Evolutionary conservation across 1,140 invertebrate genomes (phyloP), one percentile per base, ranked within the genome.

Genomic region (Trichomalopsis sarcophagae): DNA sequence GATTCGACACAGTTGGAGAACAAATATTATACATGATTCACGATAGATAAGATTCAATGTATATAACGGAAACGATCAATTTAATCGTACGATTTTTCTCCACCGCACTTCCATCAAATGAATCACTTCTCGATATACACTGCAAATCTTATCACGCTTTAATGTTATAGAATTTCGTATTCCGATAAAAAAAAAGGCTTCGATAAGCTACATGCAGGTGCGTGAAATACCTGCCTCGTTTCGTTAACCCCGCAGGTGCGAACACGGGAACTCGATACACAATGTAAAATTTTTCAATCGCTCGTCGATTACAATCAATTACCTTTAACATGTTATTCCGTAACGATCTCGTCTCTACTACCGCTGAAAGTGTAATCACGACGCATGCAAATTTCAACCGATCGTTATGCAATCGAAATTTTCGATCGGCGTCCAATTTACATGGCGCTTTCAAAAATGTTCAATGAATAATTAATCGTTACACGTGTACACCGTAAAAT

Each of bases 31-130:
- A 21, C 21, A n/a, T 74, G 36, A 74, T 40, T 74, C 73, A 74
- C 17, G 33, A n/a, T 36, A 13, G 73, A 74, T 74, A 74, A 74
- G 11, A 74, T 69, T 69, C 11, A 74, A 2, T 74, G 13, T n/a
- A 74, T 30, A 74, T 30, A 74, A 21, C 11, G 11, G 33, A 40
- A 14, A 30, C 33, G 17, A n/a, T 74, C 33, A n/a, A 74, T 74
- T 74, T 74, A 2, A 74, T 74, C 27, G 33, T n/a, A 74, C 73
- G 33, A 74, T 74, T 74, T 74, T 74, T 74, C 17, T 74, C 14
- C 40, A 44, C 0, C 3, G 44, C 17, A 62, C 17, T 74, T 74
- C 40, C 73, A 40, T 14, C 17, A 5, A n/a, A 40, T 74, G 73
- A 74, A 33, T 74, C 73, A 74, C 23, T 74, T 74, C 30, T 33